Base-by-base conservation (phyloP, 2,797 vertebrate species). In the Sebastes iracundus region DNA sequence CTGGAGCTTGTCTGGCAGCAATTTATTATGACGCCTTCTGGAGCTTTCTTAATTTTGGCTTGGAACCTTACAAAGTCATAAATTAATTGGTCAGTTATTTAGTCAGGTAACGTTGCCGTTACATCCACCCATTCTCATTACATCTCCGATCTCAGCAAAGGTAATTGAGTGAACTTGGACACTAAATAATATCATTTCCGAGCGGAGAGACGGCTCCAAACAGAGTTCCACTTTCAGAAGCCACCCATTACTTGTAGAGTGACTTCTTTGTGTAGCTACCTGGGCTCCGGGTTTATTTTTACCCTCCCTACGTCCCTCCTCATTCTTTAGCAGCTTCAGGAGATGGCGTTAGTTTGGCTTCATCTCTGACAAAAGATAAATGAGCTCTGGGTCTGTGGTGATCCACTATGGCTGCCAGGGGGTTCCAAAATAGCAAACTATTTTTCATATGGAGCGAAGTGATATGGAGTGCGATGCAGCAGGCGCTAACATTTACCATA, bases 381-480 rank as follows among this genome's bases (percentile, higher is more conserved):
- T 97, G 98, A 99, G 98, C 97, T 97, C 90, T 96, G 97, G 97
- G 98, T 97, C 98, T 97, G 97, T 92, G 95, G 98, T 97, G 96
- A 97, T 97, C 97, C 96, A 97, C 96, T 97, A 95, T 96, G 97
- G 97, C 97, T 99, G 98, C 97, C 97, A 97, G 98, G 97, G 97
- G 97, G 96, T 99, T 99, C 98, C 96, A 99, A 99, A 99, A 99
- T 99, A 99, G 98, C 97, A 99, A 98, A 99, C 98, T 98, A 99
- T 99, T 99, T 99, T 99, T 99, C 98, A 99, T 98, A 97, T 96
- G 96, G 95, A 96, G 96, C 97, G 96, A 97, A 96, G 97, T 96
- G 97, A 98, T 97, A 96, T 94, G 96, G 97, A 97, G 97, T 96
- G 96, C 96, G 94, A 97, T 97, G 97, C 97, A 97, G 97, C 97